phyloP scores from a whole-genome alignment of 1,140 invertebrate genomes.

The Sitobion miscanthi region DNA sequence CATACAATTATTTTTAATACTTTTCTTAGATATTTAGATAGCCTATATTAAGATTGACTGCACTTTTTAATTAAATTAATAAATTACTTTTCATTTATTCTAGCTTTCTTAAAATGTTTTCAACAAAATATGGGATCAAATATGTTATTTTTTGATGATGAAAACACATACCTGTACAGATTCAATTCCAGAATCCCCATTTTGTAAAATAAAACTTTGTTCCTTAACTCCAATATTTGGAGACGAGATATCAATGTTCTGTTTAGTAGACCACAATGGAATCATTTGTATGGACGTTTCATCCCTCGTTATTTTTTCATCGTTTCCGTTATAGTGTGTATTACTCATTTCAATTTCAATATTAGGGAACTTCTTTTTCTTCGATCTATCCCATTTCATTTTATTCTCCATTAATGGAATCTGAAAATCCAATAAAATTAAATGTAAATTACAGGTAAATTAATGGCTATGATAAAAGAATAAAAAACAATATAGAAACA shows the following conservation, averaged over 20 bases:
- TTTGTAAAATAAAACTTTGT: background rate
- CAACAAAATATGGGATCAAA: no score
- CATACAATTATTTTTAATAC: no score
- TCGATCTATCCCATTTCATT: constrained; percentile 29
- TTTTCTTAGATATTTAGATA: no score
- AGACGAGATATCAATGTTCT: background rate
- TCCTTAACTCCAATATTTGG: background rate
- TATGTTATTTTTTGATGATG: background rate
- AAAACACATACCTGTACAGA: constrained; percentile 18
- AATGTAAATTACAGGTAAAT: background rate
- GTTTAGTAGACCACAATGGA: background rate
- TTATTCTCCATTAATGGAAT: constrained; percentile 44
- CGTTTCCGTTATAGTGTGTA: background rate
- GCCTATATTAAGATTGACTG: no score
- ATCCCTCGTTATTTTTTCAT: background rate
- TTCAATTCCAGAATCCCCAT: constrained; percentile 15
- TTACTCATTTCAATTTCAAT: constrained; percentile 33
- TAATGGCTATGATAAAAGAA: background rate
- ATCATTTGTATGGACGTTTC: background rate
- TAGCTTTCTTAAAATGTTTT: no score
- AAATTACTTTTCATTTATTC: no score
- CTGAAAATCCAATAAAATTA: background rate
- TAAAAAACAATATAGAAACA: background rate
- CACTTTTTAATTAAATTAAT: no score
- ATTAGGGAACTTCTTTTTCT: constrained; percentile 29